Conservation (phyloP, 2,113 vertebrate species). For the Sclerurus mexicanus region DNA sequence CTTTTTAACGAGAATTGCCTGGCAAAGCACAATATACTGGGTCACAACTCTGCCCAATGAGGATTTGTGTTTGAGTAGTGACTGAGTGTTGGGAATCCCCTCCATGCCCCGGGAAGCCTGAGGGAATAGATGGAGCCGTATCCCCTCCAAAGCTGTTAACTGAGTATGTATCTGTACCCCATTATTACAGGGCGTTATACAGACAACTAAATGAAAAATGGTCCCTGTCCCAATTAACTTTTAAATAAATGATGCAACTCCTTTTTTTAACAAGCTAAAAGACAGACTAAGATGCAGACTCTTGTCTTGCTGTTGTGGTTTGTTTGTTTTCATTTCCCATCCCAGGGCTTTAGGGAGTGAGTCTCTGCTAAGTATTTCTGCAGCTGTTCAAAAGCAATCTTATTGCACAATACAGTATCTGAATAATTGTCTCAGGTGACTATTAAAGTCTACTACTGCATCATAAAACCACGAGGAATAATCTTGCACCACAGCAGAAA, state of each 20-base stretch:
- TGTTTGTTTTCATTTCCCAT: conserved; percentile 42
- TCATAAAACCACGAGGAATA: conserved; percentile 46
- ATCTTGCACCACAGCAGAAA: conserved; percentile 58
- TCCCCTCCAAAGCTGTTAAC: no score
- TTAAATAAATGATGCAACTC: neutral
- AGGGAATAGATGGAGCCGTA: no score
- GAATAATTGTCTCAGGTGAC: conserved; percentile 63
- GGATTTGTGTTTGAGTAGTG: neutral
- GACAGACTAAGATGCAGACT: neutral
- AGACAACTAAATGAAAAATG: neutral
- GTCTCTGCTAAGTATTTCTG: conserved; percentile 36
- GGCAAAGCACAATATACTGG: neutral
- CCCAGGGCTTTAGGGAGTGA: neutral
- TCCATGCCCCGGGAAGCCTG: no score
- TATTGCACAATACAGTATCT: conserved; percentile 27
- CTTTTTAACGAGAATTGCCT: conserved; percentile 7
- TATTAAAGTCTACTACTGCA: conserved; percentile 45
- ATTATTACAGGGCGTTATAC: neutral
- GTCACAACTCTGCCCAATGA: neutral
- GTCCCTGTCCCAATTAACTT: neutral
- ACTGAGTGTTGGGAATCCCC: no score
- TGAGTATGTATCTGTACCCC: neutral
- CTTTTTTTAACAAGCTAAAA: neutral
- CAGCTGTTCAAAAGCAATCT: conserved; percentile 43
- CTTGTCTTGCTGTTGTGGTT: neutral